phyloP scores from a whole-genome alignment of 1,140 invertebrate species.

The Heliconius himera region DNA sequence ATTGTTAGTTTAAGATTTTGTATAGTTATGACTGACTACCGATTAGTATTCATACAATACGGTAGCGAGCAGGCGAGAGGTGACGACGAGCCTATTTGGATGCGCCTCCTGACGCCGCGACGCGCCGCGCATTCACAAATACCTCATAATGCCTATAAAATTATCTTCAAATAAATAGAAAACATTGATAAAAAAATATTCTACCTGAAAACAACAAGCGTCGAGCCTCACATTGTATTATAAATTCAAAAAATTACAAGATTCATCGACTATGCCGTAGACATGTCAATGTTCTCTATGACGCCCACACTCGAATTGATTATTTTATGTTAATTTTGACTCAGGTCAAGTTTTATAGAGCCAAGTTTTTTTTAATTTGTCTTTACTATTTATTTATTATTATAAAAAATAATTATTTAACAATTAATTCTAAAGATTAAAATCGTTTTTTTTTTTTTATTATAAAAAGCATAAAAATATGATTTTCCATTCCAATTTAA shows the following conservation, averaged over 20 bases:
- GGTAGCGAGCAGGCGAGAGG: slow-evolving; percentile 55
- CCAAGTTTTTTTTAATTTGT: too few relatives aligned
- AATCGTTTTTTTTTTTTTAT: background rate
- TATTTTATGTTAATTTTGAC: background rate
- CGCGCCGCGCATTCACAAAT: slow-evolving; percentile 54
- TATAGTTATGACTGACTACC: slow-evolving; percentile 25
- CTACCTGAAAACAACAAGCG: slow-evolving; percentile 31
- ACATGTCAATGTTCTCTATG: slow-evolving; percentile 17
- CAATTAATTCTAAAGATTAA: too few relatives aligned
- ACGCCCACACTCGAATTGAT: slow-evolving; percentile 9
- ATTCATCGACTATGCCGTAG: background rate
- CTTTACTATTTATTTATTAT: background rate
- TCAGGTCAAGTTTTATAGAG: background rate
- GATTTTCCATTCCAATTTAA: background rate
- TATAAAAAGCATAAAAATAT: background rate
- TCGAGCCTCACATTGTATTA: slow-evolving; percentile 1
- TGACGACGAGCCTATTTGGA: slow-evolving; percentile 70
- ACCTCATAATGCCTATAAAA: slow-evolving; percentile 48
- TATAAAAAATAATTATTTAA: too few relatives aligned
- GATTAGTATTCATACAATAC: slow-evolving; percentile 73
- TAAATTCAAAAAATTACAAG: slow-evolving; percentile 13
- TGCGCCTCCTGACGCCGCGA: slow-evolving; percentile 53
- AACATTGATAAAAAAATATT: slow-evolving; percentile 44
- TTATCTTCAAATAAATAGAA: slow-evolving; percentile 67
- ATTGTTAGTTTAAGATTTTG: slow-evolving; percentile 35